These are phyloP conservation scores for Sciurus niger DNA, from an alignment of 2,113 vertebrate genomes.

Conservation along the genomic window DNA sequence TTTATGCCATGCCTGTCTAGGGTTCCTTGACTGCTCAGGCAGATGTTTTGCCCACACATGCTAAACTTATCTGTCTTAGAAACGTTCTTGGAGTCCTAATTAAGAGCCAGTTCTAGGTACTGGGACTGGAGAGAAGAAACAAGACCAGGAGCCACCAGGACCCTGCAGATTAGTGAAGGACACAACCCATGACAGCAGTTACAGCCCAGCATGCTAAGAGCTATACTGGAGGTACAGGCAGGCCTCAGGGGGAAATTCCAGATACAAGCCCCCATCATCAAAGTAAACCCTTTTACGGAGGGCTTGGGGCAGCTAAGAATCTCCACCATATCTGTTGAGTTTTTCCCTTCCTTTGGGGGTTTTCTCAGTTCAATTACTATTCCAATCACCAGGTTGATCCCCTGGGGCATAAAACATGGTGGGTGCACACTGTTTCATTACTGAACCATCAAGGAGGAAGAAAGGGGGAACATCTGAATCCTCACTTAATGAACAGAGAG, in stretches of 20 bases:
- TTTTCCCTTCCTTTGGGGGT: neutral
- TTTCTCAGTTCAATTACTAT: neutral
- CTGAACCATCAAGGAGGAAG: neutral
- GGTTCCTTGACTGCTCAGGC: neutral
- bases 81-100: neutral
- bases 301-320: neutral
- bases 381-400: neutral
- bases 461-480: neutral
- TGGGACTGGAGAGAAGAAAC: neutral
- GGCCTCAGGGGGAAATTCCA: rapidly evolving
- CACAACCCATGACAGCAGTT: rapidly evolving
- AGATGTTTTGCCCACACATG: neutral
- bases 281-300: neutral
- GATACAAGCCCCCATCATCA: neutral
- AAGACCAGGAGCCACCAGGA: neutral
- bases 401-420: rapidly evolving
- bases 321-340: neutral
- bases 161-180: neutral
- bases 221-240: too few relatives aligned
- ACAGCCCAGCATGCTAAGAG: rapidly evolving
- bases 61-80: neutral
- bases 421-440: neutral
- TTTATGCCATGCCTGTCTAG: neutral
- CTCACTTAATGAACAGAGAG: neutral
- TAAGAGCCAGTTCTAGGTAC: neutral